Evolutionary conservation across 1,140 invertebrate species (phyloP).

Genomic region (Zophobas morio): DNA sequence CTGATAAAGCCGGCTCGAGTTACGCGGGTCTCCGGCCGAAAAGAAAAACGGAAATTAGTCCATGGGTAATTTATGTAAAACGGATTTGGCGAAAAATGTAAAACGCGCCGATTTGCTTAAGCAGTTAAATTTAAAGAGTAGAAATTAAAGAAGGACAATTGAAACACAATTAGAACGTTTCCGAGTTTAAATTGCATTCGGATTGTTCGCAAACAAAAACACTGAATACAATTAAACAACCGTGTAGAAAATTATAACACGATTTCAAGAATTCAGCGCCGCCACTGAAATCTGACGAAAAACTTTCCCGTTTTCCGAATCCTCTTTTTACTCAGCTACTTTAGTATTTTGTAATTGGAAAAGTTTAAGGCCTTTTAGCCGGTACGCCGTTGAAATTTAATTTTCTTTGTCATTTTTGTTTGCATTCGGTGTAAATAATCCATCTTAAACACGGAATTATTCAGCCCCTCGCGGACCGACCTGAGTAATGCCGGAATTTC

Average conservation of each 20-base stretch:
- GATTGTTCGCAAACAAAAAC: conserved; percentile 50
- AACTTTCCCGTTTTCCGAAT: conserved; percentile 26
- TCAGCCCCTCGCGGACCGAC: not conserved
- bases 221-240: conserved; percentile 48
- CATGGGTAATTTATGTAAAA: conserved; percentile 40
- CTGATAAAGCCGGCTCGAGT: too few relatives aligned
- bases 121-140: conserved; percentile 44
- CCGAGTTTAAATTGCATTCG: conserved; percentile 39
- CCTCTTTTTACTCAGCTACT: conserved; percentile 38
- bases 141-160: conserved; percentile 47
- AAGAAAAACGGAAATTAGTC: not conserved
- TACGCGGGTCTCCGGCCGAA: not conserved
- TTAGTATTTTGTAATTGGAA: conserved; percentile 48
- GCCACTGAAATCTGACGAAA: conserved; percentile 39
- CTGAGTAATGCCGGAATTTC: conserved; percentile 35
- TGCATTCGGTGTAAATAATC: conserved; percentile 36
- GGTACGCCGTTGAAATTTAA: conserved; percentile 30
- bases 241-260: conserved; percentile 47
- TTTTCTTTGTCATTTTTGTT: conserved; percentile 43
- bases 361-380: conserved; percentile 40
- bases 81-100: conserved; percentile 34
- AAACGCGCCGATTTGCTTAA: conserved; percentile 18
- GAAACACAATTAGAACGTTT: conserved; percentile 51
- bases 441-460: conserved; percentile 6
- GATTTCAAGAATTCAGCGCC: conserved; percentile 45